Evolutionary conservation across 1,140 invertebrate genomes (phyloP).

Genomic region (Diorhabda carinulata): DNA sequence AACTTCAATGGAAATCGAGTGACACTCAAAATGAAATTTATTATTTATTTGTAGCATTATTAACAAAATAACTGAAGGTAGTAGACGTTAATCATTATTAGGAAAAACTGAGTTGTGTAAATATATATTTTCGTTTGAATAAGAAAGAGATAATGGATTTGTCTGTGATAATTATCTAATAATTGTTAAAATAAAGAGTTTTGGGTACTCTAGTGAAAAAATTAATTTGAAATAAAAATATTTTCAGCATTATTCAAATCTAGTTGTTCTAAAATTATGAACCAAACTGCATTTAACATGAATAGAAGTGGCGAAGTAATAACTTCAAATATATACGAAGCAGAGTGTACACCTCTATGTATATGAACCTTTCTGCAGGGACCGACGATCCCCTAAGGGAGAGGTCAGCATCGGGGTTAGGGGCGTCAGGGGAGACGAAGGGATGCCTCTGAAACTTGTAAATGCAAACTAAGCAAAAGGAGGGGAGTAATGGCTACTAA

Average conservation of each 20-base stretch:
- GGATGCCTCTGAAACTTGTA: conserved; percentile 42
- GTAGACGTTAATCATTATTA: too few species aligned
- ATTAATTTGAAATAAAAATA: too few species aligned
- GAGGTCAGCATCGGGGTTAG: neutral
- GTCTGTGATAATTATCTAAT: too few species aligned
- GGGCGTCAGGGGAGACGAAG: conserved; percentile 31
- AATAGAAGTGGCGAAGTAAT: conserved; percentile 16
- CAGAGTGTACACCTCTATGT: conserved; percentile 47
- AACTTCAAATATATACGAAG: conserved; percentile 22
- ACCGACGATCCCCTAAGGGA: conserved; percentile 25
- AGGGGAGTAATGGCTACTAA: conserved; percentile 44
- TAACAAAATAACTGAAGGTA: too few species aligned
- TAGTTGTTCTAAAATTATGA: conserved; percentile 2
- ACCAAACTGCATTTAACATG: neutral
- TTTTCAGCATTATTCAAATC: conserved; percentile 12
- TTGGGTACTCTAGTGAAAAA: conserved; percentile 12
- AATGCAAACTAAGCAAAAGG: conserved; percentile 49
- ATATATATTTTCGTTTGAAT: too few species aligned
- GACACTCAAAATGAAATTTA: too few species aligned
- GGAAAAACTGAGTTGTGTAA: too few species aligned
- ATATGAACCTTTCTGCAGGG: conserved; percentile 46
- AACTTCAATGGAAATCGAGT: too few species aligned
- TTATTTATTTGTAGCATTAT: too few species aligned
- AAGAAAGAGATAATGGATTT: too few species aligned
- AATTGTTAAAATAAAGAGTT: too few species aligned